Base-by-base conservation (phyloP, 2,888 invertebrate genomes). In the Zygaena filipendulae region DNA sequence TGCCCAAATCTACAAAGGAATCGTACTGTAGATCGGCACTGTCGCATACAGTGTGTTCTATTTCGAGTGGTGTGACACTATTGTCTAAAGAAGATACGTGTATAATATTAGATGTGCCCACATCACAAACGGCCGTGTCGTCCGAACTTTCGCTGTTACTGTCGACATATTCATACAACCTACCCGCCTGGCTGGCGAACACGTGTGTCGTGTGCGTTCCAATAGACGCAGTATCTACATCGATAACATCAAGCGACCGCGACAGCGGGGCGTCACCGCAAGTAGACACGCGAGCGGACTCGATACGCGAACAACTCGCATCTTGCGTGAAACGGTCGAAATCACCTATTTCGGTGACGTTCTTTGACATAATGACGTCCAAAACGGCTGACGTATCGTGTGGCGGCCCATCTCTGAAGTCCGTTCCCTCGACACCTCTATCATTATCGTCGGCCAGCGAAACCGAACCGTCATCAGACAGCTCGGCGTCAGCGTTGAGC, bases 1-100 rank as follows among this genome's bases (percentile, higher is more conserved):
- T 75, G 33, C 81, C 81, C 75, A 81, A 77, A 52, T 81, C 81
- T 51, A 81, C 67, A 50, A 75, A 75, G 39, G 80, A 80, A 47
- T 81, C 80, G 40, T 81, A 81, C 41, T 81, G 80, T 25, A 75
- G 47, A 39, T 81, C 81, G 38, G 62, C 67, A 44, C 54, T 53
- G 40, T 74, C 75, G 33, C 59, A 60, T 18, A 62, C 42, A 18
- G 56, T 45, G 26, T 68, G 67, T n/a, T 66, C n/a, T n/a, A n/a
- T n/a, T n/a, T n/a, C 66, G 12, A 52, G 51, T 8, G 43, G 32
- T 25, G 46, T 36, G 29, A 48, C 42, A 32, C 35, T 33, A 32
- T 42, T 48, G n/a, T 38, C 38, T 13, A 47, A 26, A 25, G 53
- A 48, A 16, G 47, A 37, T 12, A 53, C 36, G 25, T 43, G 45